Base-by-base conservation (phyloP, 2,888 invertebrate genomes). In the Lepidocyrtoides sp. region DNA sequence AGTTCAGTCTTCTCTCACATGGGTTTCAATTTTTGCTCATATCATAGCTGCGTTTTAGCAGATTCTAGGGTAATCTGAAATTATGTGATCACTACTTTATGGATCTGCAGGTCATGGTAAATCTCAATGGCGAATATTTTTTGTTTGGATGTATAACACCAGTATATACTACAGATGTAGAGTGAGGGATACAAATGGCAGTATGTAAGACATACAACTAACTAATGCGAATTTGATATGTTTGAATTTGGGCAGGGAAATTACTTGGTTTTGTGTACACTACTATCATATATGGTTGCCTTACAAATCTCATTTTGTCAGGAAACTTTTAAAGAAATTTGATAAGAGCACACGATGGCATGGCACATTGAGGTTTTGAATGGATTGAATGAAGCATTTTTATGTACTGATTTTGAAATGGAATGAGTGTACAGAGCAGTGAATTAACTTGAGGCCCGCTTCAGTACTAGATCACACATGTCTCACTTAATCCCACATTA, bases 161-260 rank as follows among this genome's bases (percentile, higher is more conserved):
- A n/a, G n/a, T n/a, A n/a, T n/a, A n/a, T n/a, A n/a, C n/a, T n/a
- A n/a, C n/a, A n/a, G n/a, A n/a, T n/a, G n/a, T n/a, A n/a, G n/a
- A n/a, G n/a, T n/a, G n/a, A n/a, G n/a, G n/a, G n/a, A n/a, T n/a
- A n/a, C n/a, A n/a, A n/a, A n/a, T n/a, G n/a, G n/a, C n/a, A n/a
- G n/a, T 63, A 63, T 14, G 60, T 82, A 44, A 82, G 57, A 82
- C 89, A 20, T 72, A 36, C 54, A 41, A 57, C 17, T 75, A 48
- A 75, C 60, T 89, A 89, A 89, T 89, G 89, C 57, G 89, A 89
- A 89, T 83, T 89, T 89, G 75, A 89, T 89, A 89, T 83, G 72
- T 82, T 26, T 82, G 44, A 17, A 12, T 29, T 23, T 29, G 44
- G n/a, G 51, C 17, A 7, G 54, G 10, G 8, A 79, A 36, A 3